Percentiles rank a stretch among this genome's conserved stretches.
phyloP scores from a whole-genome alignment of 2,113 vertebrate species.

The Tricholaema leucomelas region DNA sequence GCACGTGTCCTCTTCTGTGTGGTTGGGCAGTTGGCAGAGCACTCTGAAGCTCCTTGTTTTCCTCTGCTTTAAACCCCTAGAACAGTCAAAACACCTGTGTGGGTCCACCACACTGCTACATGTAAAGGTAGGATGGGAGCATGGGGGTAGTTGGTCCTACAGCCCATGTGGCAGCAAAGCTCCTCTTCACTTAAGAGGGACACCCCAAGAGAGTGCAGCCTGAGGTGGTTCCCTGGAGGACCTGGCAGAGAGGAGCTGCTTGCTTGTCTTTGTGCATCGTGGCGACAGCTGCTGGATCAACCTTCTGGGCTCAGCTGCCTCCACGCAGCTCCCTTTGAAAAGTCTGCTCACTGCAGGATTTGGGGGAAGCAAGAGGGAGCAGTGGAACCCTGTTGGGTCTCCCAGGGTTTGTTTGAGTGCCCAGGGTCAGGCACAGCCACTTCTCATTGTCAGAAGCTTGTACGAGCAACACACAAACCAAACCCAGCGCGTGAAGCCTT shows the following conservation, averaged over 20 bases:
- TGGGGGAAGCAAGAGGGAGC: not conserved
- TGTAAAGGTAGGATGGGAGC: not conserved
- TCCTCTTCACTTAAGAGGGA: not conserved
- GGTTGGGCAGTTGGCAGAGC: not conserved
- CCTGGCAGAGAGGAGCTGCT: not conserved
- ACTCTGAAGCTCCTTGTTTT: not conserved
- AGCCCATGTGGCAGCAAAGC: not conserved
- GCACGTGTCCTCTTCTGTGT: not conserved
- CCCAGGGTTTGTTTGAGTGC: not conserved
- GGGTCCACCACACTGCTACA: accelerated
- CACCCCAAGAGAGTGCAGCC: not conserved
- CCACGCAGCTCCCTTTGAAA: not conserved
- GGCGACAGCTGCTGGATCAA: accelerated
- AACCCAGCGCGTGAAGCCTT: not conserved
- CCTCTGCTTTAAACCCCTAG: not conserved
- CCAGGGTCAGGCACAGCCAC: not conserved
- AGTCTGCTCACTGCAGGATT: not conserved
- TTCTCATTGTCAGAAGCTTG: not conserved
- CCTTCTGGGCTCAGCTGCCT: not conserved
- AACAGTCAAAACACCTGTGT: not conserved
- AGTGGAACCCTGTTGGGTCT: not conserved
- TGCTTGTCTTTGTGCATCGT: not conserved
- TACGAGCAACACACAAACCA: not conserved
- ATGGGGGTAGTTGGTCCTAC: not conserved
- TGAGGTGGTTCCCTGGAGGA: not conserved